Conservation (phyloP, 2,888 invertebrate species). For the Venustoraphidia nigricollis region DNA sequence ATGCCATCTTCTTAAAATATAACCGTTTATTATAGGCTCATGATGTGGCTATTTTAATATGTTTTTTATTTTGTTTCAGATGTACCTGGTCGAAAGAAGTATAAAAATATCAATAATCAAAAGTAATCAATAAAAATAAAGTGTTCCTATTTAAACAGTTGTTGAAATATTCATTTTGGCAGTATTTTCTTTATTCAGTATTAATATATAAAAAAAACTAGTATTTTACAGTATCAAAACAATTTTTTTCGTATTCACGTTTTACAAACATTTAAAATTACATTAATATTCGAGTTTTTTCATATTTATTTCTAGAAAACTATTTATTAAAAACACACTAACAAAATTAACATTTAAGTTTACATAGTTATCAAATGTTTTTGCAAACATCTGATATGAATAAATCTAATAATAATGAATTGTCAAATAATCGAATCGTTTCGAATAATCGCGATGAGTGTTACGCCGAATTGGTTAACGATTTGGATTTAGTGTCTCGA, state of each 20-base stretch:
- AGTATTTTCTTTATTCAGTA: background rate
- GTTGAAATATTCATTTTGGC: background rate
- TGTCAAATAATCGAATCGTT: constrained; percentile 11
- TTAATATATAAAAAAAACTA: background rate
- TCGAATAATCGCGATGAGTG: constrained; percentile 12
- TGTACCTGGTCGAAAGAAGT: background rate
- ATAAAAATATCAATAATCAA: background rate
- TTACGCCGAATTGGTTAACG: constrained; percentile 21
- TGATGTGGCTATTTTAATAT: too few species aligned
- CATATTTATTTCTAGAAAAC: background rate
- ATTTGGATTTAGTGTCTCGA: constrained; percentile 32
- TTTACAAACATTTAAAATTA: background rate
- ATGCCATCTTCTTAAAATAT: too few species aligned
- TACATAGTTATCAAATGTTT: constrained; percentile 18
- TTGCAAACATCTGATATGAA: constrained; percentile 23
- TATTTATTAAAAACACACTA: background rate
- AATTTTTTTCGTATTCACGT: background rate
- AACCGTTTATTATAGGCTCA: too few species aligned
- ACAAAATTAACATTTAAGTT: background rate
- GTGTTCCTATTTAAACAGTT: background rate
- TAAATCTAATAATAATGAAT: constrained; percentile 23
- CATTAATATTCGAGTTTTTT: background rate
- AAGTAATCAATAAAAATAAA: background rate
- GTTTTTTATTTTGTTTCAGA: background rate
- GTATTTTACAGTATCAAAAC: background rate